These are phyloP conservation scores for Orycteropus afer DNA, from an alignment of 2,113 vertebrate species.

Conservation along the genomic window DNA sequence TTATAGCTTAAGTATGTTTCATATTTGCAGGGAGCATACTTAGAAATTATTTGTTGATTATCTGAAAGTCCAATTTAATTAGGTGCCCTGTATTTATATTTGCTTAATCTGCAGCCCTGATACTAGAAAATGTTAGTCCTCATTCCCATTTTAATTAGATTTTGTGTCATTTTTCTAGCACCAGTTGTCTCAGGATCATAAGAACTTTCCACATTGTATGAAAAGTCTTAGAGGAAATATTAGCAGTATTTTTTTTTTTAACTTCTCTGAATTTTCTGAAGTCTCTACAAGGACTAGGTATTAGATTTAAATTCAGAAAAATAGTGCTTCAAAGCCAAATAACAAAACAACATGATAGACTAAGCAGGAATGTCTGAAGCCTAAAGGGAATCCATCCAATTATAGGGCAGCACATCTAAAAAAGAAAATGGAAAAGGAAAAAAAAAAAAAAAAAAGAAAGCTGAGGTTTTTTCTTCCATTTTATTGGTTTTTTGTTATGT, in stretches of 20 bases:
- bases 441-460: neutral
- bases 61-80: neutral
- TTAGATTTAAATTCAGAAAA: slow-evolving; percentile 39
- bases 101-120: neutral
- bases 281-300: neutral
- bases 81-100: no score
- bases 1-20: neutral
- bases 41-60: neutral
- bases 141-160: neutral
- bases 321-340: neutral
- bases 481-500: slow-evolving; percentile 37
- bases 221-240: neutral
- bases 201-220: slow-evolving; percentile 22
- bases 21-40: neutral
- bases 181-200: neutral
- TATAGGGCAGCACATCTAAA: neutral
- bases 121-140: neutral
- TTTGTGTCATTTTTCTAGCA: slow-evolving; percentile 12
- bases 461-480: neutral
- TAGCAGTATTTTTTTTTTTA: neutral
- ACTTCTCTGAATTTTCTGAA: neutral
- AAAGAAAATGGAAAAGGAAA: neutral
- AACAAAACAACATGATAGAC: neutral
- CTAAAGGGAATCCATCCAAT: slow-evolving; percentile 30
- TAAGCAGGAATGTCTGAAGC: neutral